A percentile compares a stretch with the other conserved stretches of the same genome.
Conservation (phyloP, 2,888 invertebrate genomes). For the Sialis lutaria region DNA sequence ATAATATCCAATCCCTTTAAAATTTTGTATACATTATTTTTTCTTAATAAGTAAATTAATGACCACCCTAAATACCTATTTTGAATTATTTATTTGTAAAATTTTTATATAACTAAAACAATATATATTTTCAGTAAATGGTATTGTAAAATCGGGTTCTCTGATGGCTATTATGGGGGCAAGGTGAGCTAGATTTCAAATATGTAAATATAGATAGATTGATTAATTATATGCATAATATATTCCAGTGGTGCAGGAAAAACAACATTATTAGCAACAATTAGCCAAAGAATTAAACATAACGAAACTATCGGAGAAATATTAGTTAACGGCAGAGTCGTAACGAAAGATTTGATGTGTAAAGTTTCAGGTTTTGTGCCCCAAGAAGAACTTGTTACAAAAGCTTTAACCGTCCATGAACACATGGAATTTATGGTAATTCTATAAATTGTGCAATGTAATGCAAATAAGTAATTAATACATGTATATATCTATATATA, state of each 20-base stretch:
- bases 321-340: conserved; percentile 46
- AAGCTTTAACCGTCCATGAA: conserved; percentile 60
- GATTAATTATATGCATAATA: background rate
- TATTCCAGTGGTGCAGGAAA: conserved; percentile 54
- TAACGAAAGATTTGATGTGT: conserved; percentile 46
- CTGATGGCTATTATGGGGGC: conserved; percentile 60
- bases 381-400: conserved; percentile 67
- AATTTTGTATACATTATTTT: no score
- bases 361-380: conserved; percentile 72
- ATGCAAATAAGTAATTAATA: background rate
- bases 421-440: conserved; percentile 76
- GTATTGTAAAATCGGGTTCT: conserved; percentile 46
- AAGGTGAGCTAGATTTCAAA: conserved; percentile 28
- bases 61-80: no score
- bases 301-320: conserved; percentile 44
- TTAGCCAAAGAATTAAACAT: conserved; percentile 52
- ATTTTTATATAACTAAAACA: conserved; percentile 10
- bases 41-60: no score
- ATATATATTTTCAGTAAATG: conserved; percentile 39
- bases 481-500: conserved; percentile 18
- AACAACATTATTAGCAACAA: conserved; percentile 54
- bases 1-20: no score
- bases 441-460: conserved; percentile 1
- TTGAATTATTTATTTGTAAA: no score
- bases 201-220: background rate